Percentiles rank a stretch among this genome's conserved stretches.
These are phyloP conservation scores for Gambusia yucatana DNA, from an alignment of 2,797 vertebrate genomes.

Conservation along the genomic window DNA sequence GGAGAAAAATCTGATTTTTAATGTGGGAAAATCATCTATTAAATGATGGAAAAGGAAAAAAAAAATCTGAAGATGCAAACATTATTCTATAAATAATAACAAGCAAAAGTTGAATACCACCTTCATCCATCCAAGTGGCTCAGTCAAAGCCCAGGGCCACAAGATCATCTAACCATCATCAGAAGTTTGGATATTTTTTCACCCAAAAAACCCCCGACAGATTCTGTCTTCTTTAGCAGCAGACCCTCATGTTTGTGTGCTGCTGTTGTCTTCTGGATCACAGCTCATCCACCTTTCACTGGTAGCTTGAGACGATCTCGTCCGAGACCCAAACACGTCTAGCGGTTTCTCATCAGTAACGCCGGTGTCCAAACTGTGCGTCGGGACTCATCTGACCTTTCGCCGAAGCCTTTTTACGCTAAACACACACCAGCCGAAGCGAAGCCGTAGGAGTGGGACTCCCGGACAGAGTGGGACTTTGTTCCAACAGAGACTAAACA, in stretches of 20 bases:
- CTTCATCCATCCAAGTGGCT: neutral
- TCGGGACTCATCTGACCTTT: neutral
- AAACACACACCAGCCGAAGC: neutral
- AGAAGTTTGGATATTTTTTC: neutral
- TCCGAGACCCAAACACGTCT: neutral
- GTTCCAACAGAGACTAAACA: conserved; percentile 36
- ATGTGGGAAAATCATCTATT: neutral
- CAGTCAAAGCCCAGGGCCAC: neutral
- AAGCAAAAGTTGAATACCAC: no score
- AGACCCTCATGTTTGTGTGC: neutral
- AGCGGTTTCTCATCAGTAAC: neutral
- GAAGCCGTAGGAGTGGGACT: neutral
- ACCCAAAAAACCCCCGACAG: neutral
- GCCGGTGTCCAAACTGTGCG: neutral
- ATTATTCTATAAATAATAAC: neutral
- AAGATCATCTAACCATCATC: neutral
- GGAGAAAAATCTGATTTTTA: neutral
- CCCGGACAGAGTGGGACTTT: conserved; percentile 1
- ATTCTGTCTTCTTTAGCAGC: neutral
- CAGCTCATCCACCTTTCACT: neutral
- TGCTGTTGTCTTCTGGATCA: neutral
- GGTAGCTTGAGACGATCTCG: neutral
- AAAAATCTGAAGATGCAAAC: neutral
- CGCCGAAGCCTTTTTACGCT: conserved; percentile 2
- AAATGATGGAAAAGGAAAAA: neutral